Evolutionary conservation across 2,113 vertebrate genomes (phyloP), one percentile per base, ranked within the genome.

Genomic region (Holacanthus passer): DNA sequence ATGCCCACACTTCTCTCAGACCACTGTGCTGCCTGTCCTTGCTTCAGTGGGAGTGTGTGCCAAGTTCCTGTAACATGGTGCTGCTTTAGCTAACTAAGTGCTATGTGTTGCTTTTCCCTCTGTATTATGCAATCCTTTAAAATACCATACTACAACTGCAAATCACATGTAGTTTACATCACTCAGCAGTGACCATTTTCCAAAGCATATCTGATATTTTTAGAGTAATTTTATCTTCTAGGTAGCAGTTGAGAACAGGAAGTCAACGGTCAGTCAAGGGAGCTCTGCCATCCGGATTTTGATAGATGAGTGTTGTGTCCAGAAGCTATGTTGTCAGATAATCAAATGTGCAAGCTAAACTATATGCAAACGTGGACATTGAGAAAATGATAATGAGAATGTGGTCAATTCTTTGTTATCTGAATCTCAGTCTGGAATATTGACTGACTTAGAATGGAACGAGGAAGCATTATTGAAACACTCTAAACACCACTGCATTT

Each of bases 21-120:
- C 17, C 20, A 24, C 64, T 84, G 77, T 87, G 81, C 77, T 85
- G 79, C 76, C 79, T 80, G 73, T 90, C 77, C 65, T 82, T 85
- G 79, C 66, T 87, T 65, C 79, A 66, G 63, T 77, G 16, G 1
- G 31, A 29, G 45, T 87, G 73, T 87, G 53, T 87, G 69, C 43
- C 50, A 60, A 58, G 73, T 56, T 47, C 59, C 68, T 82, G 81
- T 83, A 72, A 84, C 53, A 29, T 80, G 32, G 55, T 80, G 73
- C 67, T 12, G 39, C 67, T 67, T 69, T 50, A 10, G 13, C 59
- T 63, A 58, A 47, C 22, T 47, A 7, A 55, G 55, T 67, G 22
- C 14, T 68, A n/a, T 72, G 35, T 85, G 84, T 52, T 67, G 41
- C 76, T 78, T 85, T 77, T 29, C 65, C 73, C 32, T 87, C 24